Base-by-base conservation (phyloP, 2,113 vertebrate species). In the Carassius auratus region DNA sequence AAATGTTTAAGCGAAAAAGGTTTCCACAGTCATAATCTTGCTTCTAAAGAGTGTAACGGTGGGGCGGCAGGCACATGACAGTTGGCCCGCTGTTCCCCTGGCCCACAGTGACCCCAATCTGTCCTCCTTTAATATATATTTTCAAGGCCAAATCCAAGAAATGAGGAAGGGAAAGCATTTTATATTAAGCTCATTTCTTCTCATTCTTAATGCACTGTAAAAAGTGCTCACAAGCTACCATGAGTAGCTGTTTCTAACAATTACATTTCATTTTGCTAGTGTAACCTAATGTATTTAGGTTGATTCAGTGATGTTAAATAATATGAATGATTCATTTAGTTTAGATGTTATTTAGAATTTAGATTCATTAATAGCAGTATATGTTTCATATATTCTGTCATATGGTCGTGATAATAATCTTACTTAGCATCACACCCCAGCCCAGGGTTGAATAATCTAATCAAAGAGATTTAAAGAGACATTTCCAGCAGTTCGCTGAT, bases 51-150 rank as follows among this genome's bases (percentile, higher is more conserved):
- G 38, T 48, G 8, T 62, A 26, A 50, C 76, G 55, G 75, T 52
- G 50, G 84, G 33, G 57, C 30, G 85, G 33, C 36, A 83, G 79
- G 83, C 23, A 59, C 57, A 80, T 75, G 76, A 84, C n/a, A 79
- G 52, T 26, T 80, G 66, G 55, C 81, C 64, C 42, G 42, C 45
- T 78, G 80, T 69, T 77, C 62, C 19, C 42, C 61, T 82, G 74
- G 57, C 66, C 26, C 73, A 62, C 23, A 57, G 66, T 86, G 76
- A 80, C 75, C 81, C 76, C 57, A 69, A 81, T 84, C 81, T 81
- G 69, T 84, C 84, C 62, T 38, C 9, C 68, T 83, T 74, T 52
- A 66, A 76, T 79, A 83, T 79, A 55, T 61, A 33, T 50, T 61
- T 61, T 42, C 64, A 50, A 78, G 26, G 61, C 84, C 66, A 80